These are phyloP conservation scores for western clawed frog (Xenopus tropicalis) DNA, from an alignment of 2,113 vertebrate genomes.

Conservation along the genomic window DNA sequence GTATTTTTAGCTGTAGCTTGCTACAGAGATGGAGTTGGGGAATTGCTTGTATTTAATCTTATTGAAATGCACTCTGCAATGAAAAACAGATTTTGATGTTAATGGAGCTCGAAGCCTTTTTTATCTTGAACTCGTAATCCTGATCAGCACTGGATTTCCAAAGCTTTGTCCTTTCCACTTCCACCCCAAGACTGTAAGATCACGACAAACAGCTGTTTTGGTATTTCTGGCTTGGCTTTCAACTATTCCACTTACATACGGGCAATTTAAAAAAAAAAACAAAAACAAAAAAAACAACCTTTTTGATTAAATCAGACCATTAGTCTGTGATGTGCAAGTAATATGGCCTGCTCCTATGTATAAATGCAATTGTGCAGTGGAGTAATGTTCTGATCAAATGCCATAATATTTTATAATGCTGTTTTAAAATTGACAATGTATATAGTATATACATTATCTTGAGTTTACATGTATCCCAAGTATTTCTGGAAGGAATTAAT, in stretches of 20 bases:
- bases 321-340: too few relatives aligned
- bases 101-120: slow-evolving; percentile 18
- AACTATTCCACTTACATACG: neutral
- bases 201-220: slow-evolving; percentile 22
- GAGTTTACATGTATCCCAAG: too few relatives aligned
- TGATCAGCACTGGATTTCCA: slow-evolving; percentile 24
- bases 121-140: slow-evolving; percentile 21
- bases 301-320: neutral
- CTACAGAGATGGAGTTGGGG: too few relatives aligned
- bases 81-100: slow-evolving; percentile 13
- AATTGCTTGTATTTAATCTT: slow-evolving; percentile 3
- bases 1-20: too few relatives aligned
- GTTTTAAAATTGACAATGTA: too few relatives aligned
- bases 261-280: neutral
- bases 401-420: neutral
- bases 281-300: too few relatives aligned
- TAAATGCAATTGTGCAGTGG: too few relatives aligned
- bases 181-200: slow-evolving; percentile 9
- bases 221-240: slow-evolving; percentile 6
- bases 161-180: slow-evolving; percentile 3
- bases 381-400: too few relatives aligned
- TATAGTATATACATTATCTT: slow-evolving; percentile 1
- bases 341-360: too few relatives aligned
- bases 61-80: neutral
- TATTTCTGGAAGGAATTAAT: too few relatives aligned